Evolutionary conservation across 2,888 invertebrate species (phyloP).

Genomic region (Metallyticus violacea): DNA sequence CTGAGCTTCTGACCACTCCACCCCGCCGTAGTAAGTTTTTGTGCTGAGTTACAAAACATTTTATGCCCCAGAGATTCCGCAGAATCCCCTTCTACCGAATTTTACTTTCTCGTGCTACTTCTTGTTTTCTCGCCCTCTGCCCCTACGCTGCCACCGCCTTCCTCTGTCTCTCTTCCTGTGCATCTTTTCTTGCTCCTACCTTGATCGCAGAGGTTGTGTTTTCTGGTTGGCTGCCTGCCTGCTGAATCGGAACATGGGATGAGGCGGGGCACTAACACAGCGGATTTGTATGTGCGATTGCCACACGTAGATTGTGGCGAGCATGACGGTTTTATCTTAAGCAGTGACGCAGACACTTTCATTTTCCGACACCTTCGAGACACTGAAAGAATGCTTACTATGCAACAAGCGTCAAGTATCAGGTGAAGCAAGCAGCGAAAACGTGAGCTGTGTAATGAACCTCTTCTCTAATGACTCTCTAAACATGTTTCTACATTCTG

Average conservation of each 20-base stretch:
- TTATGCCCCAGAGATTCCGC: constrained; percentile 28
- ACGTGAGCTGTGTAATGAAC: background rate
- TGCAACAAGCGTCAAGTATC: background rate
- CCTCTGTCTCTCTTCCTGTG: too few relatives aligned
- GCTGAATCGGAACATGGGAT: constrained; percentile 25
- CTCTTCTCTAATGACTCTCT: background rate
- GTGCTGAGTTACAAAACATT: constrained; percentile 28
- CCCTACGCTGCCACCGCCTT: too few relatives aligned
- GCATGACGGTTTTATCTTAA: background rate
- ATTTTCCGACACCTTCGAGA: too few relatives aligned
- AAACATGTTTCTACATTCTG: background rate
- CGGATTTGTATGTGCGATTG: background rate
- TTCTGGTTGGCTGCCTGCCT: constrained; percentile 27
- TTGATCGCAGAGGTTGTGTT: constrained; percentile 21
- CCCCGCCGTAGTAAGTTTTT: background rate
- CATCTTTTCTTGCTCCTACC: constrained; percentile 15
- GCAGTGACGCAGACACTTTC: background rate
- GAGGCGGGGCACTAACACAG: background rate
- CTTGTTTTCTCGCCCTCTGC: constrained; percentile 5
- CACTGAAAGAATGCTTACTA: background rate
- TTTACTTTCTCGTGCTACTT: constrained; percentile 27
- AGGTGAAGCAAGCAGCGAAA: background rate
- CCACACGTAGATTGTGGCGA: too few relatives aligned
- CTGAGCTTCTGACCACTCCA: background rate
- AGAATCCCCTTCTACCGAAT: constrained; percentile 22